Conservation (phyloP, 92 coral and sea anemone genomes). For the Isaurus tuberculatus region DNA sequence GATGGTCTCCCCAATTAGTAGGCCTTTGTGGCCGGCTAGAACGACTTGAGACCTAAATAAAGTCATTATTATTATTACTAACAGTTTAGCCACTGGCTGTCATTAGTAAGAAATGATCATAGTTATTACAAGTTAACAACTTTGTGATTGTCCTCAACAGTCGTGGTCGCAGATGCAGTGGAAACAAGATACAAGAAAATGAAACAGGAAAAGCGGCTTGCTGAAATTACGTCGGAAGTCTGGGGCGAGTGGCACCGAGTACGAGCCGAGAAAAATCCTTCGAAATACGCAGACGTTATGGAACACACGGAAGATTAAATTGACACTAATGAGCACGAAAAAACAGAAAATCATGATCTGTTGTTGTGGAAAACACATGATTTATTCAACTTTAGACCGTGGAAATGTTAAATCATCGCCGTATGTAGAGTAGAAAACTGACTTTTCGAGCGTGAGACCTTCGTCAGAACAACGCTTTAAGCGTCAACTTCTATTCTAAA, state of each 20-base stretch:
- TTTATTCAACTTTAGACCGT: not conserved
- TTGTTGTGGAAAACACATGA: not conserved
- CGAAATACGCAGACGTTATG: constrained; percentile 83
- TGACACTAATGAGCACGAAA: not conserved
- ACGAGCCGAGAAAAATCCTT: constrained; percentile 76
- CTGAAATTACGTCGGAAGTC: constrained; percentile 85
- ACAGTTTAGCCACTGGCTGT: not conserved
- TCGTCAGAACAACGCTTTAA: too few species aligned
- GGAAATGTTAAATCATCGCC: too few species aligned
- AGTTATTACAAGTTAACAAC: not conserved
- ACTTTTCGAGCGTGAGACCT: too few species aligned
- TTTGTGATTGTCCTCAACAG: constrained; percentile 46
- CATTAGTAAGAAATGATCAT: not conserved
- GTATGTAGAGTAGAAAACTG: too few species aligned
- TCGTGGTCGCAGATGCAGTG: constrained; percentile 77
- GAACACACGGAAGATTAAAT: constrained; percentile 27
- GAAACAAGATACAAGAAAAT: constrained; percentile 83
- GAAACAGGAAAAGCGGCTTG: constrained; percentile 78
- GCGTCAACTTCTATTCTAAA: too few species aligned
- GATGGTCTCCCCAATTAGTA: too few species aligned
- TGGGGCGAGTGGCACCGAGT: constrained; percentile 99
- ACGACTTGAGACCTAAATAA: too few species aligned
- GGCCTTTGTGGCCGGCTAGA: too few species aligned
- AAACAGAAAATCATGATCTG: not conserved
- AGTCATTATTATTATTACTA: too few species aligned